Base-by-base conservation (phyloP, 2,113 vertebrate genomes). In the Myiozetetes cayanensis region DNA sequence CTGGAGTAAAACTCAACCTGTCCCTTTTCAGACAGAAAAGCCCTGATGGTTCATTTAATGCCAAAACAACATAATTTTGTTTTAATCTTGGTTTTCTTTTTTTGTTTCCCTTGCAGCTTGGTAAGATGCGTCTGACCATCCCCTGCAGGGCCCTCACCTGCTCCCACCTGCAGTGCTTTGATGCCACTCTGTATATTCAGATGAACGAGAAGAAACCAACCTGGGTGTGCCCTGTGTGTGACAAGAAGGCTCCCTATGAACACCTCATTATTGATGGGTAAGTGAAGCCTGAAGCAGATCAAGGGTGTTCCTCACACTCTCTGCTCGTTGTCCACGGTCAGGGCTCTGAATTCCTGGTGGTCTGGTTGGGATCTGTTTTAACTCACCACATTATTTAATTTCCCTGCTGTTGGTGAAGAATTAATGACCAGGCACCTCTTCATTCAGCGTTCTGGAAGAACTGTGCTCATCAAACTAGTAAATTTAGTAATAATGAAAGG, bases 161-260 rank as follows among this genome's bases (percentile, higher is more conserved):
- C 96, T 99, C 99, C n/a, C 99, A 99, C 98, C 98, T 99, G 94
- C 99, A 99, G 76, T 99, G 99, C 85, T 99, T 99, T 55, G 99
- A 99, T 85, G 99, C 99, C 96, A 99, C 99, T 12, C 98, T 99
- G 14, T 99, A 99, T 63, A 99, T 99, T 95, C 99, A 99, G 87
- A 99, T 99, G 99, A 99, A 99, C 9, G 99, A 99, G 97, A 99
- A 99, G 97, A 99, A 99, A 58, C 99, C 99, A 75, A 99, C 99
- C 59, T 99, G 99, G 99, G 99, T 99, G 35, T 99, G 99, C 96
- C 99, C 99, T 12, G 99, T 99, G 71, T 99, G 99, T 86, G 99
- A 99, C 98, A 99, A 99, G 97, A 99, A 99, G 89, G 99, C 99
- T 49, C 99, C 99, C 3, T 99, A 99, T 4, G 99, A 99, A 66